Evolutionary conservation across 1,140 invertebrate genomes (phyloP).

Genomic region (Epicauta chinensis): DNA sequence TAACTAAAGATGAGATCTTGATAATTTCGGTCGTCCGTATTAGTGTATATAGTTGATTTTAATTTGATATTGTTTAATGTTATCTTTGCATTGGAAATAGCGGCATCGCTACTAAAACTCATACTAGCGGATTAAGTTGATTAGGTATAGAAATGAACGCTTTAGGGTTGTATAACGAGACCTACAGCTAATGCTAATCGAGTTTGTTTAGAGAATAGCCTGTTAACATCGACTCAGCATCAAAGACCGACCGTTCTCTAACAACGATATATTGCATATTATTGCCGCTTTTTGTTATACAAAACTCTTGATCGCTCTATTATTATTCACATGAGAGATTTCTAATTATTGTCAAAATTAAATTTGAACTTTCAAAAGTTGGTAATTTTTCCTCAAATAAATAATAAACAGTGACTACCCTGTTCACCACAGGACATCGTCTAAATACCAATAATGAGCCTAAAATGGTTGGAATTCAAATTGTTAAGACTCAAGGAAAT

Average conservation of each 20-base stretch:
- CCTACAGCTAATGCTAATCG: conserved; percentile 36
- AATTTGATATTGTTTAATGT: too few relatives aligned
- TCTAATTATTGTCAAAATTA: conserved; percentile 4
- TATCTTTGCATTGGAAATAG: not conserved
- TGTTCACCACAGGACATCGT: not conserved
- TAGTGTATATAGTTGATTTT: too few relatives aligned
- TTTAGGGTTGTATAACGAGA: conserved; percentile 30
- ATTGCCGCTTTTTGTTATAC: conserved; percentile 12
- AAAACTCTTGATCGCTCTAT: conserved; percentile 9
- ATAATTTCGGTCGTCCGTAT: too few relatives aligned
- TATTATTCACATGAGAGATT: conserved; percentile 5
- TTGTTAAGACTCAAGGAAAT: conserved; percentile 8
- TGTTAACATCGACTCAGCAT: conserved; percentile 21
- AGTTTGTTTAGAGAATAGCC: conserved; percentile 32
- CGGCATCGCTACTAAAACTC: conserved; percentile 34
- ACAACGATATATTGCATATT: conserved; percentile 23
- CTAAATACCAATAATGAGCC: conserved; percentile 11
- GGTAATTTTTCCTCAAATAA: not conserved
- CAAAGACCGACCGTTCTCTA: conserved; percentile 17
- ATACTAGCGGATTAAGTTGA: conserved; percentile 31
- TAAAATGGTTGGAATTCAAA: not conserved
- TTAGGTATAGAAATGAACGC: conserved; percentile 38
- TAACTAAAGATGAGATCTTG: too few relatives aligned
- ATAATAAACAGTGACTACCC: conserved; percentile 1
- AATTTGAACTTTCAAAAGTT: not conserved